Base-by-base conservation (phyloP, 2,797 vertebrate species). In the Paedocypris micromegethes region DNA sequence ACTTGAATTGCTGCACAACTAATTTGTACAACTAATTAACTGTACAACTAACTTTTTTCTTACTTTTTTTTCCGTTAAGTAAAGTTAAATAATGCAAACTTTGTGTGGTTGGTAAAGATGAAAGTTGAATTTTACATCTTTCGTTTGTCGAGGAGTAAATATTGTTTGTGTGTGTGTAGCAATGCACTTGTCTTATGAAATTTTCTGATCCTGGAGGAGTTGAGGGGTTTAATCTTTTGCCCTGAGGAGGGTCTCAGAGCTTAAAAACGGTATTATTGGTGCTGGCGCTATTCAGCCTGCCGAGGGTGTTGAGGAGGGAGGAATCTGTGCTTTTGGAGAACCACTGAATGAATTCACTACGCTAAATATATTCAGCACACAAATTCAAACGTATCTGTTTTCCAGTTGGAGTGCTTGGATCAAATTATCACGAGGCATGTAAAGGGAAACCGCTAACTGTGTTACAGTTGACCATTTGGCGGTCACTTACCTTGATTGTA, bases 241-340 rank as follows among this genome's bases (percentile, higher is more conserved):
- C 83, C 85, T 51, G 86, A 88, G 87, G 83, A 85, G 81, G 87
- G 86, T 87, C 88, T 89, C 88, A 50, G 88, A 87, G 84, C 82
- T 81, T 53, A 81, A 79, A 70, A 55, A 79, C 63, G 77, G 67
- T 83, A 76, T 80, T 79, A 79, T 75, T 67, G n/a, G 7, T 59
- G 67, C 68, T 75, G 64, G 57, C 62, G 60, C 64, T 69, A 68
- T 57, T 37, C 68, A 67, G 59, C 68, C 73, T 58, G 68, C 73
- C 67, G 68, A 66, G 64, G 66, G 61, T 68, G 74, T 61, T 56
- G 52, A 61, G 47, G 70, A 72, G 67, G 66, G 72, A 48, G 48
- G 66, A 64, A 66, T 55, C 58, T 41, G 64, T 70, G 64, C 68
- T 77, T 79, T 66, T 66, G 70, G 51, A 75, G 72, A 46, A 56